These are phyloP conservation scores for Clitarchus hookeri DNA, from an alignment of 2,888 invertebrate species.

Conservation along the genomic window DNA sequence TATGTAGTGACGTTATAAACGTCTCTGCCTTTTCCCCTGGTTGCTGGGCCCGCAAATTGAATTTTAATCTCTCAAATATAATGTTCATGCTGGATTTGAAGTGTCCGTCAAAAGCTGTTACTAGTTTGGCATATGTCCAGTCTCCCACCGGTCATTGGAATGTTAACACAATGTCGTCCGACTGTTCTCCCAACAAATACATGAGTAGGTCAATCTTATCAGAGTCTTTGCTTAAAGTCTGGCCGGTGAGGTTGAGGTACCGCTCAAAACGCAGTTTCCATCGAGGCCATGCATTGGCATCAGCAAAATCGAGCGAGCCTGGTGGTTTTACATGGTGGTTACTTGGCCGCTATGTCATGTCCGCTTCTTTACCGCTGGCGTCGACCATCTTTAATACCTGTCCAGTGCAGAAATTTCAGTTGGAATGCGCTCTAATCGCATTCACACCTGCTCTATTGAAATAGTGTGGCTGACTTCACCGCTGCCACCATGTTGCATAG, in stretches of 20 bases:
- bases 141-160: neutral
- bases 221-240: neutral
- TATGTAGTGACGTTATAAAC: neutral
- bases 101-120: neutral
- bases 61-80: neutral
- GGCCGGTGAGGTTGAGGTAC: neutral
- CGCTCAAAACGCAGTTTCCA: neutral
- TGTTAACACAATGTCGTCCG: neutral
- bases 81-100: neutral
- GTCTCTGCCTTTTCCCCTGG: neutral
- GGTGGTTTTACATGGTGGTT: neutral
- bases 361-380: too few species aligned
- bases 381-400: too few species aligned
- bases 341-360: neutral
- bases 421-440: too few species aligned
- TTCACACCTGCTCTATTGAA: too few species aligned
- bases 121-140: neutral
- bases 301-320: neutral
- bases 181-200: neutral
- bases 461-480: neutral
- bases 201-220: neutral
- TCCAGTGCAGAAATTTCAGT: neutral
- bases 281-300: neutral
- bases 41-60: neutral
- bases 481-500: neutral